Evolutionary conservation across 1,140 invertebrate species (phyloP).

Genomic region (Drosophila ercepeae): DNA sequence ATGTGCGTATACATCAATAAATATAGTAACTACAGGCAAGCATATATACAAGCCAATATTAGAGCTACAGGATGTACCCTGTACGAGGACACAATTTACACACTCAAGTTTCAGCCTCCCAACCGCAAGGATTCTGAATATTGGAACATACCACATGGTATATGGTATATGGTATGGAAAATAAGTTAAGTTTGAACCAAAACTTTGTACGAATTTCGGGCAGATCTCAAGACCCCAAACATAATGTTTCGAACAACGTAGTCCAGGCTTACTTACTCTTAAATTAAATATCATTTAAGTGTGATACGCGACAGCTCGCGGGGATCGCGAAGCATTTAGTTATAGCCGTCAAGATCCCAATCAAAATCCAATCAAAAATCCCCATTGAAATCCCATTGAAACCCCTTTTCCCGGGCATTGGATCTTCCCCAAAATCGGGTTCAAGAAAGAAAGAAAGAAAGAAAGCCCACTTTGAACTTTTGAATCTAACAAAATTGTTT

Average conservation of each 20-base stretch:
- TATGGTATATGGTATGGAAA: too few relatives aligned
- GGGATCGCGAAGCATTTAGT: too few relatives aligned
- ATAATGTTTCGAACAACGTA: too few relatives aligned
- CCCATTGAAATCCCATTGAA: too few relatives aligned
- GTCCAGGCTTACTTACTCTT: not conserved
- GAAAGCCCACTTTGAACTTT: not conserved
- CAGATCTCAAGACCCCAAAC: not conserved
- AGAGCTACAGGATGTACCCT: not conserved
- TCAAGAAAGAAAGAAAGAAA: not conserved
- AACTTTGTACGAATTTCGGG: constrained; percentile 37
- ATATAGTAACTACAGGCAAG: not conserved
- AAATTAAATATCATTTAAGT: constrained; percentile 14
- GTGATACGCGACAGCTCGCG: constrained; percentile 31
- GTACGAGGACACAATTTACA: not conserved
- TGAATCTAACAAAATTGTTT: constrained; percentile 28
- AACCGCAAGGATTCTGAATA: not conserved
- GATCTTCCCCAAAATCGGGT: constrained; percentile 2
- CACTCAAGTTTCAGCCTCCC: not conserved
- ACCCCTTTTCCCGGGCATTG: not conserved
- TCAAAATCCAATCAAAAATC: too few relatives aligned
- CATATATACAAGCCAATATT: constrained; percentile 1
- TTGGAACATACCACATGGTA: too few relatives aligned
- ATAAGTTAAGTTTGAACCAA: constrained; percentile 12
- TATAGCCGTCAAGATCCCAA: not conserved
- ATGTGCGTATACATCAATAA: constrained; percentile 10